Evolutionary conservation across 2,113 vertebrate genomes (phyloP), one percentile per base, ranked within the genome.

Genomic region (Henicopernis longicauda): DNA sequence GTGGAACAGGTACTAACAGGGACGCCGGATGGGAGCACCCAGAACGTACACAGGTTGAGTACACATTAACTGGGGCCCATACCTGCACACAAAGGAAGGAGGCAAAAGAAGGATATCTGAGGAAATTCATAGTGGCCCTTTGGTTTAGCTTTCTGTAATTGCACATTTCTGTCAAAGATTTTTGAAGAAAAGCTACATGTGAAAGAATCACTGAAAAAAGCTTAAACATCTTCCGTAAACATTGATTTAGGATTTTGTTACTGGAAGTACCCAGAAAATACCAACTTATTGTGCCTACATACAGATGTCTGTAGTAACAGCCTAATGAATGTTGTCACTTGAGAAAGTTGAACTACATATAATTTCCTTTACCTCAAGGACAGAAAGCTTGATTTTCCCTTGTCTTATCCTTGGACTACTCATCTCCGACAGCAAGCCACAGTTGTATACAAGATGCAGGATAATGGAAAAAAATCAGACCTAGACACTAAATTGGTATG

Each of bases 321-420:
- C 42, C 78, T 97, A 95, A 95, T 90, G 50, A 82, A 88, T 57
- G 63, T 49, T 87, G 93, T 90, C 96, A 93, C 82, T 94, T 80
- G 76, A 94, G 87, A 90, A 95, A 95, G 66, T 81, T 79, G 82
- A 95, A 66, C 82, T 83, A 66, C 42, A 9, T 91, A 63, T 65
- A 57, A 94, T 91, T 95, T 89, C 61, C 59, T 85, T 96, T 85
- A 95, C 59, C 85, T 62, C 69, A 78, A 58, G 82, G 87, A 88
- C 54, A 95, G 90, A 95, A 78, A 81, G 80, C 92, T 89, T 95
- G 84, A 82, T 90, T 91, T 93, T 85, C 71, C 74, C 82, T 86
- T 91, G 74, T 95, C 94, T 96, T 73, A 76, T 69, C 47, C 57
- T 92, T 77, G 78, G 70, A 87, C 42, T 84, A 66, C 62, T 92